Evolutionary conservation across 2,113 vertebrate species (phyloP).

Genomic region (Ceyx melanurus): DNA sequence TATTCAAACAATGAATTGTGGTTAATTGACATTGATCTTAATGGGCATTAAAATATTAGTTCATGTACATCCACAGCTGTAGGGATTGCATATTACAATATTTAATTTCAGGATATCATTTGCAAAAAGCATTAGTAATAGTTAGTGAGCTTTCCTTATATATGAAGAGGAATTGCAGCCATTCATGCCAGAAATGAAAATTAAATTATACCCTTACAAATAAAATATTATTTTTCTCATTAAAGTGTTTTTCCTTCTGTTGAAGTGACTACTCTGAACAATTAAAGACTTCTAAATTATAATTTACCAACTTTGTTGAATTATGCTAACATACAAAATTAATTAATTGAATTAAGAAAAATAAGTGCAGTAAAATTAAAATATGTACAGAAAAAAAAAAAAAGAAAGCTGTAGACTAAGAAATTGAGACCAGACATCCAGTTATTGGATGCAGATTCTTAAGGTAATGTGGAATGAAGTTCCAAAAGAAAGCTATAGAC

Average conservation of each 20-base stretch:
- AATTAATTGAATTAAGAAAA: conserved; percentile 4
- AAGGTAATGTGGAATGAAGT: background rate
- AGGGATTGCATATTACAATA: conserved; percentile 25
- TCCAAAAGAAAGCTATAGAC: background rate
- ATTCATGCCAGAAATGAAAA: conserved; percentile 4
- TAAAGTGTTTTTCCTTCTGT: background rate
- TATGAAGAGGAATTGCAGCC: conserved; percentile 29
- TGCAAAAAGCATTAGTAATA: conserved; percentile 10
- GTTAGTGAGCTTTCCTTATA: conserved; percentile 6
- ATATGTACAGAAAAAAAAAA: background rate
- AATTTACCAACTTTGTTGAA: background rate
- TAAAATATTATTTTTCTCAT: conserved; percentile 11
- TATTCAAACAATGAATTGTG: conserved; percentile 52
- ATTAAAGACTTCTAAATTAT: conserved; percentile 21
- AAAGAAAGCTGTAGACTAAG: background rate
- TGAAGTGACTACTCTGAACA: background rate
- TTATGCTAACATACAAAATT: background rate
- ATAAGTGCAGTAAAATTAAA: background rate
- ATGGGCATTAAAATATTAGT: conserved; percentile 60
- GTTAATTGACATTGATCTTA: conserved; percentile 61
- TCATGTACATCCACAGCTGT: conserved; percentile 4
- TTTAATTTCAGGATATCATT: conserved; percentile 41
- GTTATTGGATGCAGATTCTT: background rate
- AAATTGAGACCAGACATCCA: background rate
- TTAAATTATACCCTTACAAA: conserved; percentile 11